A percentile compares a stretch with the other conserved stretches of the same genome.
Evolutionary conservation across 2,113 vertebrate species (phyloP).

Genomic region (Isichthys henryi): DNA sequence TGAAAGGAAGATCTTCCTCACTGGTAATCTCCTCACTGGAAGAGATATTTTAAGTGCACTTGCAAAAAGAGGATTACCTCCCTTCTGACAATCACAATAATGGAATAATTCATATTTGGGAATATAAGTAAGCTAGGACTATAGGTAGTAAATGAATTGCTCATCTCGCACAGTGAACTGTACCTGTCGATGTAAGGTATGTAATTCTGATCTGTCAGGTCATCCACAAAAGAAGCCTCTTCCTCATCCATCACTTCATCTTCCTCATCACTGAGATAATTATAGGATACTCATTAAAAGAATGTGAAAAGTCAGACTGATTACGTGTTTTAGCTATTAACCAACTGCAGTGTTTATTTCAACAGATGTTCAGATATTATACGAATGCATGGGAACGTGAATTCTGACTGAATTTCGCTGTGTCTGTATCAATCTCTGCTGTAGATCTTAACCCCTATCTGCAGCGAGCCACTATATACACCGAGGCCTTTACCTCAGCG

Average conservation of each 20-base stretch:
- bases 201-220: constrained; percentile 12
- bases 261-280: constrained; percentile 39
- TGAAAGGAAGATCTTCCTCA: constrained; percentile 71
- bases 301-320: not conserved
- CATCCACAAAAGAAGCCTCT: constrained; percentile 9
- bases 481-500: not conserved
- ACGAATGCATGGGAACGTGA: not conserved
- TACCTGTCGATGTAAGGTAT: constrained; percentile 11
- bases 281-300: not conserved
- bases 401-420: not conserved
- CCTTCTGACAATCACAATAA: not conserved
- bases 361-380: not conserved
- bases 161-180: not conserved
- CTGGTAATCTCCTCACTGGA: constrained; percentile 53
- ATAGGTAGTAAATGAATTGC: not conserved
- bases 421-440: not conserved
- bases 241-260: constrained; percentile 69
- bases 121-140: not conserved
- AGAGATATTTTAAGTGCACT: not conserved
- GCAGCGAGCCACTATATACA: constrained; percentile 22
- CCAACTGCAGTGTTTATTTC: not conserved
- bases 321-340: not conserved
- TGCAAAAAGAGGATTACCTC: not conserved
- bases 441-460: not conserved
- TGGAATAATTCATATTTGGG: not conserved